Conservation (phyloP, 1,140 invertebrate genomes). For the Leptopilina clavipes region DNA sequence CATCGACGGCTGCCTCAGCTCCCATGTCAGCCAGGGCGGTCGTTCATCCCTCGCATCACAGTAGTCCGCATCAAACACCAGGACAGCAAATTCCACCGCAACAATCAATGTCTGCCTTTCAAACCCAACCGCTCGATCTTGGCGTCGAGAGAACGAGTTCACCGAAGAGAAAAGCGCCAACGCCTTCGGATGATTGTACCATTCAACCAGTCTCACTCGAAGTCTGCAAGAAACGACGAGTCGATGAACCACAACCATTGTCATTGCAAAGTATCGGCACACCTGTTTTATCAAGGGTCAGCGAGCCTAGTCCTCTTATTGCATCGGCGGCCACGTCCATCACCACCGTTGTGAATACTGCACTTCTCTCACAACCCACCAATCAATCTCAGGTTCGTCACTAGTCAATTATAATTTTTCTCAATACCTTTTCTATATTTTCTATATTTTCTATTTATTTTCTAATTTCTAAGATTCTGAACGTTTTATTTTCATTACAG, state of each 20-base stretch:
- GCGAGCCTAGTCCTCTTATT: conserved; percentile 82
- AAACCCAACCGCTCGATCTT: conserved; percentile 85
- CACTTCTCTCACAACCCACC: conserved; percentile 63
- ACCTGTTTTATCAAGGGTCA: conserved; percentile 77
- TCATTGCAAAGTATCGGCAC: conserved; percentile 68
- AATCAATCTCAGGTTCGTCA: conserved; percentile 57
- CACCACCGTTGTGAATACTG: conserved; percentile 81
- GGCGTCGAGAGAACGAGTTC: conserved; percentile 77
- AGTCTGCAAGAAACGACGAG: conserved; percentile 72
- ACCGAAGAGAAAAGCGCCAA: conserved; percentile 77
- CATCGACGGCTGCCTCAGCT: conserved; percentile 70
- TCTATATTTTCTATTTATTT: too few relatives aligned
- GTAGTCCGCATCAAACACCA: conserved; percentile 67
- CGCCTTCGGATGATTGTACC: conserved; percentile 55
- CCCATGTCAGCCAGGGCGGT: conserved; percentile 69
- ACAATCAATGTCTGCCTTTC: conserved; percentile 65
- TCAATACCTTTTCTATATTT: too few relatives aligned
- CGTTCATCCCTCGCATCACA: conserved; percentile 68
- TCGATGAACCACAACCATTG: conserved; percentile 67
- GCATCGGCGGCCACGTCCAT: conserved; percentile 84
- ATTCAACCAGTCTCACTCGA: conserved; percentile 76
- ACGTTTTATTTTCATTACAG: conserved; percentile 44
- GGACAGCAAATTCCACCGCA: conserved; percentile 51
- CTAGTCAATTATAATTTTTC: too few relatives aligned
- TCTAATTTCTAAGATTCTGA: too few relatives aligned